Percentiles rank a stretch among this genome's conserved stretches.
Conservation (phyloP, 2,888 invertebrate species). For the Acronicta aceris region DNA sequence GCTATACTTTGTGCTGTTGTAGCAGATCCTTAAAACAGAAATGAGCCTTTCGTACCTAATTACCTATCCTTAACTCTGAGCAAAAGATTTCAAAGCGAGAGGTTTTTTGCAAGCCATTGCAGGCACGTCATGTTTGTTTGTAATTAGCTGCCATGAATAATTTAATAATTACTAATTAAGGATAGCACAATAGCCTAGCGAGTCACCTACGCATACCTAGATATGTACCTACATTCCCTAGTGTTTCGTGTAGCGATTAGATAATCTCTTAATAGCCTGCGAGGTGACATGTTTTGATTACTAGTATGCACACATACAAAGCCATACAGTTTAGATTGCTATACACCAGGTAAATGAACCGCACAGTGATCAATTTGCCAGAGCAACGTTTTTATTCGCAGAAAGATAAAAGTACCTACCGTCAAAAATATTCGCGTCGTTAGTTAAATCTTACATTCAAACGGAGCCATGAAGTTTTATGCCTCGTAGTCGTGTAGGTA, state of each 20-base stretch:
- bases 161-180: constrained; percentile 50
- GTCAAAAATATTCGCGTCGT: constrained; percentile 41
- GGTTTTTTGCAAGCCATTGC: constrained; percentile 24
- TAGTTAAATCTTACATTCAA: constrained; percentile 44
- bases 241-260: constrained; percentile 55
- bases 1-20: background rate
- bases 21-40: background rate
- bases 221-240: constrained; percentile 33
- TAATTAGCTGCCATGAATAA: constrained; percentile 42
- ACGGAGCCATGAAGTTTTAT: constrained; percentile 52
- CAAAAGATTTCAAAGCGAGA: constrained; percentile 4
- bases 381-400: background rate
- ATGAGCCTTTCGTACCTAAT: constrained; percentile 1
- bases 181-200: constrained; percentile 40
- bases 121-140: constrained; percentile 34
- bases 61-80: background rate
- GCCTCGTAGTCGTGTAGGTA: constrained; percentile 35
- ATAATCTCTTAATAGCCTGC: constrained; percentile 66
- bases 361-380: background rate
- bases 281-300: constrained; percentile 59
- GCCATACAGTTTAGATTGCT: constrained; percentile 14
- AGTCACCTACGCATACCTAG: constrained; percentile 10
- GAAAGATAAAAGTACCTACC: constrained; percentile 6
- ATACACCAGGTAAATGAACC: background rate
- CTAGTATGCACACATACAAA: background rate